A percentile compares a stretch with the other conserved stretches of the same genome.
Conservation (phyloP, 2,888 invertebrate genomes). For the Drosophila dives region DNA sequence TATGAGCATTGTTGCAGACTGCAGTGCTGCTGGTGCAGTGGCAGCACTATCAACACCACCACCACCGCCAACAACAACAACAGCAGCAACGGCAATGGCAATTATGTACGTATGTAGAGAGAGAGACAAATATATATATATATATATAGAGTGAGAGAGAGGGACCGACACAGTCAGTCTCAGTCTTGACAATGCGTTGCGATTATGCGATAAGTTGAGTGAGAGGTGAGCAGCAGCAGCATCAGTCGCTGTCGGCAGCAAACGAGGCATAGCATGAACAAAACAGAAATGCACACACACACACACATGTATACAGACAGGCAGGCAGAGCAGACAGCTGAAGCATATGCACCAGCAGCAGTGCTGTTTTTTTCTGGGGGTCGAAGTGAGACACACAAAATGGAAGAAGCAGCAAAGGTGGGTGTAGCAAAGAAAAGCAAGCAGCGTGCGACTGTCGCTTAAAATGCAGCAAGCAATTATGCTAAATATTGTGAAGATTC, state of each 20-base stretch:
- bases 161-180: conserved; percentile 22
- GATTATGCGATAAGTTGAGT: conserved; percentile 78
- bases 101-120: conserved; percentile 29
- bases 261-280: conserved; percentile 25
- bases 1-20: conserved; percentile 29
- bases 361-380: conserved; percentile 12
- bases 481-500: conserved; percentile 46
- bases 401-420: conserved; percentile 38
- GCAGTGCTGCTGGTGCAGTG: conserved; percentile 38
- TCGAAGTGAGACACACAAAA: conserved; percentile 9
- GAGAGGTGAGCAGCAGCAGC: conserved; percentile 48
- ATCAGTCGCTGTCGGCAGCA: conserved; percentile 15
- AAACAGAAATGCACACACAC: conserved; percentile 17
- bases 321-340: conserved; percentile 47
- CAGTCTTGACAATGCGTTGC: conserved; percentile 74
- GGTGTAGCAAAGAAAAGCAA: conserved; percentile 18
- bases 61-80: conserved; percentile 3
- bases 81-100: conserved; percentile 32
- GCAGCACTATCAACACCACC: conserved; percentile 12
- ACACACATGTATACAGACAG: conserved; percentile 7
- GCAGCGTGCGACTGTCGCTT: conserved; percentile 29
- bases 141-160: conserved; percentile 7
- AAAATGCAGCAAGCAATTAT: conserved; percentile 19
- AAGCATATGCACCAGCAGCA: conserved; percentile 45
- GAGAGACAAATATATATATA: conserved; percentile 9